Evolutionary conservation across 2,113 vertebrate species (phyloP).

Genomic region (Phylloscopus trochilus): DNA sequence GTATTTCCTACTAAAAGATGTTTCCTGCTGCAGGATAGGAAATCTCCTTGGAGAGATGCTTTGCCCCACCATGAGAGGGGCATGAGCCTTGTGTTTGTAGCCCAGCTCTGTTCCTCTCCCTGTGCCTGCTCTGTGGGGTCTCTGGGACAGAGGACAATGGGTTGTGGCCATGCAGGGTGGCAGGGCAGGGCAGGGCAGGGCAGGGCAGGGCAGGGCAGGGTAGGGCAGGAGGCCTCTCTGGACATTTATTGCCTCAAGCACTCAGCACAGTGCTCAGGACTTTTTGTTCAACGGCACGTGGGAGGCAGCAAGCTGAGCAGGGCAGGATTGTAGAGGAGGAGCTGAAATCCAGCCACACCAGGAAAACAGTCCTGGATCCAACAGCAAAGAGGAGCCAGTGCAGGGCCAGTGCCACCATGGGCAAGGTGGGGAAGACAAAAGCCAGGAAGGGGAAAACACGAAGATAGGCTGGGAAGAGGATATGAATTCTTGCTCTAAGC

Average conservation of each 20-base stretch:
- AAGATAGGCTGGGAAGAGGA: background rate
- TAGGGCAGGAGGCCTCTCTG: background rate
- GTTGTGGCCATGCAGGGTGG: background rate
- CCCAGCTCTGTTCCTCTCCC: rapidly evolving
- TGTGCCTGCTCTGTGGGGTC: background rate
- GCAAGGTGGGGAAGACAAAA: background rate
- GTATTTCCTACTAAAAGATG: background rate
- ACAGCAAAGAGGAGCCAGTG: background rate
- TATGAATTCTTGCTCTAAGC: background rate
- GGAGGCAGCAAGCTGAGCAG: background rate
- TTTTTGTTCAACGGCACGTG: background rate
- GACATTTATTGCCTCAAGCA: background rate
- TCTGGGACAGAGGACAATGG: rapidly evolving
- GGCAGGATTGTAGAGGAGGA: background rate
- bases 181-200: background rate
- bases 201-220: background rate
- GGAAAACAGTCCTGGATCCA: background rate
- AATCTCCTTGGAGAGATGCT: background rate
- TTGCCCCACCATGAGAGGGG: background rate
- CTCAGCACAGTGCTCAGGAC: background rate
- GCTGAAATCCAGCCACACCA: background rate
- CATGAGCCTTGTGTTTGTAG: background rate
- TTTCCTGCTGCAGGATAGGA: background rate
- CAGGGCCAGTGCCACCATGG: background rate
- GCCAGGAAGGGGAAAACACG: background rate